Conservation (phyloP, 2,888 invertebrate species). For the Mechanitis mazaeus region DNA sequence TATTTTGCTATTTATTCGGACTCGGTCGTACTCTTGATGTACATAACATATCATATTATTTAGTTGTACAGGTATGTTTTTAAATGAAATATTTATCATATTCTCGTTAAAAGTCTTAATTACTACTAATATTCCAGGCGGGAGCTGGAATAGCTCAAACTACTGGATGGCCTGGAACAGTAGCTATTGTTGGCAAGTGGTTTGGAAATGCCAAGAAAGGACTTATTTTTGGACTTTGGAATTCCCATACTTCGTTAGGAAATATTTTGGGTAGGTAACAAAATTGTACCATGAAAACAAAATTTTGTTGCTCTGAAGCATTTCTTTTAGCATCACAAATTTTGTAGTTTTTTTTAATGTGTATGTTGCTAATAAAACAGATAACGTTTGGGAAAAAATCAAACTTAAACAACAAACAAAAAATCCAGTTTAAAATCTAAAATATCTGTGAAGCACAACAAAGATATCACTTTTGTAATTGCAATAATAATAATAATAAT, state of each 20-base stretch:
- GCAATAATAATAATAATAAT: no score
- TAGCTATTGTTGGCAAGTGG: conserved; percentile 96
- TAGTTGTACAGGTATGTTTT: conserved; percentile 84
- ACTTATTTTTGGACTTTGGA: conserved; percentile 97
- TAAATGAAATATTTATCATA: not conserved
- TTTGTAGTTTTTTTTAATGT: no score
- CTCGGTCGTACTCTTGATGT: conserved; percentile 87
- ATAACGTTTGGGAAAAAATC: no score
- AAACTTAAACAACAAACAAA: no score
- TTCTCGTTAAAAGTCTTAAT: not conserved
- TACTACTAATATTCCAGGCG: conserved; percentile 63
- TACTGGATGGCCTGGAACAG: conserved; percentile 98
- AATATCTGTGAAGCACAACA: no score
- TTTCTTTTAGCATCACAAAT: no score
- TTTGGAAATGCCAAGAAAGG: conserved; percentile 94
- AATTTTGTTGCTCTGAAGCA: no score
- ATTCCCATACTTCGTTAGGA: conserved; percentile 96
- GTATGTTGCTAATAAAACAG: no score
- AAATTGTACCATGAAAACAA: not conserved
- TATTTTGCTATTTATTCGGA: conserved; percentile 92
- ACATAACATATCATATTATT: conserved; percentile 88
- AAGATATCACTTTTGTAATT: no score
- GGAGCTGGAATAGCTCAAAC: conserved; percentile 92
- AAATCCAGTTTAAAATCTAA: no score
- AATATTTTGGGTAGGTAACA: conserved; percentile 85